Conservation (phyloP, 2,113 vertebrate species). For the Recurvirostra avosetta region DNA sequence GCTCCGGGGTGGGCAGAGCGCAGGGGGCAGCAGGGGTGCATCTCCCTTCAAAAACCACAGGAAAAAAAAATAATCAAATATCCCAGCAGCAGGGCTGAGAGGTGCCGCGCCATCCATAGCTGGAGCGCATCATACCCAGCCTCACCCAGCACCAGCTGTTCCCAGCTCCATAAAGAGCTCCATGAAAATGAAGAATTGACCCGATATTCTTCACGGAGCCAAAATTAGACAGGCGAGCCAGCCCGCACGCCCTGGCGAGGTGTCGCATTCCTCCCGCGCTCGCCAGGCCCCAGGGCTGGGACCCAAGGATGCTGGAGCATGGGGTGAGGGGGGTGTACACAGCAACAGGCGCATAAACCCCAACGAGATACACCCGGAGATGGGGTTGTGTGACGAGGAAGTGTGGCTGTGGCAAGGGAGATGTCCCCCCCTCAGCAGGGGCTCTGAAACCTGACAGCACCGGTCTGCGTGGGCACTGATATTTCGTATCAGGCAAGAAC, state of each 20-base stretch:
- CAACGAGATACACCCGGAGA: not conserved
- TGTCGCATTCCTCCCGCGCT: accelerated
- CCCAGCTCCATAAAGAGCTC: not conserved
- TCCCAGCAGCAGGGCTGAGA: not conserved
- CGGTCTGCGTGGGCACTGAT: accelerated
- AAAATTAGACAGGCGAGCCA: not conserved
- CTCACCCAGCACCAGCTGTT: not conserved
- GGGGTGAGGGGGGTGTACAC: accelerated
- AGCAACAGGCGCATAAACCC: not conserved
- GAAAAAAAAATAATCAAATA: not conserved
- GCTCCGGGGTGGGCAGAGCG: accelerated
- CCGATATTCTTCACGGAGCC: not conserved
- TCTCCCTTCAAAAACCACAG: not conserved
- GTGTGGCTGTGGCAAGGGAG: accelerated
- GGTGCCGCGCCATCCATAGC: accelerated
- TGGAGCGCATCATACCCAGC: accelerated
- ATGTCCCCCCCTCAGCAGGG: accelerated
- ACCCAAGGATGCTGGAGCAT: not conserved
- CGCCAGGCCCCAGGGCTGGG: accelerated
- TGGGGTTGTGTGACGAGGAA: accelerated
- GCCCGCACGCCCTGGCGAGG: accelerated
- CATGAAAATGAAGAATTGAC: not conserved
- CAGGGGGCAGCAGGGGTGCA: accelerated
- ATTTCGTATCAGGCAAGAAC: not conserved
- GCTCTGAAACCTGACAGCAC: not conserved